A percentile compares a stretch with the other conserved stretches of the same genome.
Evolutionary conservation across 2,113 vertebrate genomes (phyloP).

Genomic region (Ciconia stormi): DNA sequence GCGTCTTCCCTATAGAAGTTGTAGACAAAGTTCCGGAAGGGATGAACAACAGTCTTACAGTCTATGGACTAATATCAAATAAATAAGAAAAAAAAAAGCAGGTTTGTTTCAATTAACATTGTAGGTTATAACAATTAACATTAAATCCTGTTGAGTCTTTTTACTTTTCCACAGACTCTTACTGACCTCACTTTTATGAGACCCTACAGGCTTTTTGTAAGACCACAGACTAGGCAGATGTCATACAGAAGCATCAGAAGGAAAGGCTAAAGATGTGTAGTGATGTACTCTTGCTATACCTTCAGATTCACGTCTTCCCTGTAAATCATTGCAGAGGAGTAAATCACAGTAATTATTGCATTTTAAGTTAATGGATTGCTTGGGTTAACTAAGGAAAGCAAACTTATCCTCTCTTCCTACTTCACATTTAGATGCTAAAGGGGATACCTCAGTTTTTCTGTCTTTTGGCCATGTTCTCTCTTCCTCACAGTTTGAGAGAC

Average conservation of each 20-base stretch:
- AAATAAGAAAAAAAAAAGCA: background rate
- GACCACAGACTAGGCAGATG: background rate
- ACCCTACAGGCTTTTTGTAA: background rate
- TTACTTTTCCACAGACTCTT: background rate
- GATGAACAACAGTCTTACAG: background rate
- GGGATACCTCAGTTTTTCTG: background rate
- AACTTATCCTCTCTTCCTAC: background rate
- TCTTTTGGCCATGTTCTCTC: background rate
- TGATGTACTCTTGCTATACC: background rate
- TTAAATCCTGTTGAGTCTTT: background rate
- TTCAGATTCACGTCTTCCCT: background rate
- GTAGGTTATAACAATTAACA: background rate
- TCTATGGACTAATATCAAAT: background rate
- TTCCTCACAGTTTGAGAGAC: background rate
- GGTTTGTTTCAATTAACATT: background rate
- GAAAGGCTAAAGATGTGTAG: background rate
- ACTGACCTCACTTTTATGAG: background rate
- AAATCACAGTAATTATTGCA: background rate
- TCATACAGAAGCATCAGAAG: background rate
- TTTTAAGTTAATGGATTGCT: background rate
- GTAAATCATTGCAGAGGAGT: background rate
- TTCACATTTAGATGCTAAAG: background rate
- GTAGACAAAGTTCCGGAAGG: background rate
- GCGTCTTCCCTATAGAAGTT: background rate
- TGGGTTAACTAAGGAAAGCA: background rate